Evolutionary conservation across 1,140 invertebrate species (phyloP).

Genomic region (Dinothrombium tinctorium): DNA sequence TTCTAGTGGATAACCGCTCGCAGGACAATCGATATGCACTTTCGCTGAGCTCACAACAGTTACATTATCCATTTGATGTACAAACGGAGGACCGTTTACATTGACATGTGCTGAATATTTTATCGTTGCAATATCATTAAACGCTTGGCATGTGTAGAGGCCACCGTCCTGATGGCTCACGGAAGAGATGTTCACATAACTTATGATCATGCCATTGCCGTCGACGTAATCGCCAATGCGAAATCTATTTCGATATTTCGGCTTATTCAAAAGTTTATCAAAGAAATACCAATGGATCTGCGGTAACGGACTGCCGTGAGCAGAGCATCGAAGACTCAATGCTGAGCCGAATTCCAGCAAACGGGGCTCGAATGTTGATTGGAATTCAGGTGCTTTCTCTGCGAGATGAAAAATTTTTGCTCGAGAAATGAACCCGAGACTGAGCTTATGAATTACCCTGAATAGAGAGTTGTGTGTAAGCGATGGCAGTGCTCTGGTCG

Average conservation of each 20-base stretch:
- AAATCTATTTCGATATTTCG: background rate
- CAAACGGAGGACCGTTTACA: constrained; percentile 21
- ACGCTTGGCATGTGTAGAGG: background rate
- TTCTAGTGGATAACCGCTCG: constrained; percentile 17
- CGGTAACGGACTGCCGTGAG: constrained; percentile 52
- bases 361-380: background rate
- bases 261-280: constrained; percentile 11
- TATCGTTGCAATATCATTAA: constrained; percentile 5
- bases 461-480: constrained; percentile 20
- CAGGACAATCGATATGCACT: constrained; percentile 19
- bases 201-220: constrained; percentile 19
- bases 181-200: constrained; percentile 25
- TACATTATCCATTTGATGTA: constrained; percentile 23
- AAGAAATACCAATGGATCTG: constrained; percentile 26
- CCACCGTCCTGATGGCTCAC: constrained; percentile 12
- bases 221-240: constrained; percentile 18
- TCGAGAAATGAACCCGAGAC: background rate
- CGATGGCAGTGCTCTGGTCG: constrained; percentile 18
- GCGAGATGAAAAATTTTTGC: background rate
- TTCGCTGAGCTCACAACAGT: constrained; percentile 25
- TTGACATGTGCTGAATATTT: constrained; percentile 17
- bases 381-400: background rate
- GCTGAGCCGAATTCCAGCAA: background rate
- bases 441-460: constrained; percentile 20
- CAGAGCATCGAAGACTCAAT: constrained; percentile 54